Evolutionary conservation across 2,888 invertebrate species (phyloP), one percentile per base, ranked within the genome.

Genomic region (Urechis unicinctus): DNA sequence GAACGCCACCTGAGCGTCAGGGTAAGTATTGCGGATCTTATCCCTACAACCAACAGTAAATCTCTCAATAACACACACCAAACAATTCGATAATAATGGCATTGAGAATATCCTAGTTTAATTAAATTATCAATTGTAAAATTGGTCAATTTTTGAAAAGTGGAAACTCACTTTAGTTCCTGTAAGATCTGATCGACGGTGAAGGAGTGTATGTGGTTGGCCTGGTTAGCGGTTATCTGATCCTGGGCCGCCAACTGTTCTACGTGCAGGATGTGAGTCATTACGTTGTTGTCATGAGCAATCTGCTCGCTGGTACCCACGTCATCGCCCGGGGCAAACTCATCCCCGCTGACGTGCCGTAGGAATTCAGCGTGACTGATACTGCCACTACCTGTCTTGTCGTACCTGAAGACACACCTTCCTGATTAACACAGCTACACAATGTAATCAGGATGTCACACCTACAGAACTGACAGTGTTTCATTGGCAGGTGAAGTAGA

Each of bases 341-440:
- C 65, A 9, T 64, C 65, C 0, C 70, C 70, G 21, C 68, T 71
- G 25, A 75, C 57, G 48, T 67, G 67, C 30, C 61, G 54, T 30
- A 74, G 59, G 67, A 75, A 75, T 45, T 68, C 68, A 21, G 68
- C 59, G 56, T 74, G 68, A n/a, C 68, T 66, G 5, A 75, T 61
- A 56, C 57, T 67, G 4, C 73, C 73, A 55, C 65, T 65, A 9
- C 65, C 64, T 5, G 63, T 66, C 5, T 59, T 53, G 59, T 75
- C 75, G 63, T 71, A 71, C 63, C 74, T 75, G 58, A 24, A 51
- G 44, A 48, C 13, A 22, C 36, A 36, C 9, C 36, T n/a, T n/a
- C n/a, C n/a, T n/a, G n/a, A n/a, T n/a, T n/a, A n/a, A n/a, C n/a
- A n/a, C n/a, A n/a, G n/a, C n/a, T n/a, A n/a, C n/a, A n/a, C n/a